Evolutionary conservation across 2,797 vertebrate genomes (phyloP).

Genomic region (Selene dorsalis): DNA sequence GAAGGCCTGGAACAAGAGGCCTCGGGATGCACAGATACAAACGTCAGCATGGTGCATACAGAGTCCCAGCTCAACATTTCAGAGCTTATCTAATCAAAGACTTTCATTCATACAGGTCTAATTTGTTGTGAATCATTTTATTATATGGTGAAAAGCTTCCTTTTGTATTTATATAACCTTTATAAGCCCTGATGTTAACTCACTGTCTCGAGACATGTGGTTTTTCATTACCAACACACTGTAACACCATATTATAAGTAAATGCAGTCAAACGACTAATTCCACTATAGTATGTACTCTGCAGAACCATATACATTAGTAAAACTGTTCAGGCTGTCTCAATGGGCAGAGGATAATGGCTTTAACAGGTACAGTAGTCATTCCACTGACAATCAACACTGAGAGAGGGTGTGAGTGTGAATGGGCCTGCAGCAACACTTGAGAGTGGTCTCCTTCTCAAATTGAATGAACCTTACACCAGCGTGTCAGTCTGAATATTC

Average conservation of each 20-base stretch:
- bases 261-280: constrained; percentile 9
- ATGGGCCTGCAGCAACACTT: constrained; percentile 49
- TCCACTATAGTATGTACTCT: background rate
- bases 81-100: background rate
- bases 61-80: background rate
- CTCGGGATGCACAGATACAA: constrained; percentile 13
- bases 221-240: background rate
- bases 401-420: constrained; percentile 44
- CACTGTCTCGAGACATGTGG: background rate
- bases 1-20: constrained; percentile 53
- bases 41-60: constrained; percentile 4
- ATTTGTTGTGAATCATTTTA: background rate
- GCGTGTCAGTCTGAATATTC: constrained; percentile 42
- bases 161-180: background rate
- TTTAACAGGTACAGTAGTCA: constrained; percentile 69
- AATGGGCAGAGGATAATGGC: constrained; percentile 55
- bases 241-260: background rate
- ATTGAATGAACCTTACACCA: constrained; percentile 33
- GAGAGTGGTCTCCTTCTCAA: constrained; percentile 29
- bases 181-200: background rate
- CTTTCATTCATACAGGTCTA: background rate
- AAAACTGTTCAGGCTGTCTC: constrained; percentile 49
- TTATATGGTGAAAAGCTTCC: background rate
- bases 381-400: constrained; percentile 51
- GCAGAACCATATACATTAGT: constrained; percentile 13